These are phyloP conservation scores for Dorcus parallelipipedus DNA, from an alignment of 2,888 invertebrate species.

Conservation along the genomic window DNA sequence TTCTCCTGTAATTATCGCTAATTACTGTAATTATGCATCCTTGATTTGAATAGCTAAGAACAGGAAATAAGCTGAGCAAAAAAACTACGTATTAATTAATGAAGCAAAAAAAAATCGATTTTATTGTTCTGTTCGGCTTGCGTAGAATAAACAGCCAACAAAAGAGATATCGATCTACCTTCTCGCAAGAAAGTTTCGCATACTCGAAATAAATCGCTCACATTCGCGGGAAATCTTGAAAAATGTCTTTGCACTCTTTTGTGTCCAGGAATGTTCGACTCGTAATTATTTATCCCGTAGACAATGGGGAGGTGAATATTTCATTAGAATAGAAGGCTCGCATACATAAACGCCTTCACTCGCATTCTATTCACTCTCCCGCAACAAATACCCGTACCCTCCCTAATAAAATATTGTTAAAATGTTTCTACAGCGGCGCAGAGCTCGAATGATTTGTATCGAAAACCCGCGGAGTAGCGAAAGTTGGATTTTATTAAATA, in stretches of 20 bases:
- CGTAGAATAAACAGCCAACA: neutral
- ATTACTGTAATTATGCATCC: no score
- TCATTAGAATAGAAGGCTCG: constrained; percentile 24
- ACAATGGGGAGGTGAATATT: constrained; percentile 26
- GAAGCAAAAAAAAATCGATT: no score
- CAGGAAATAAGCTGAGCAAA: no score
- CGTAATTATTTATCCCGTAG: constrained; percentile 25
- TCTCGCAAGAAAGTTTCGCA: constrained; percentile 5
- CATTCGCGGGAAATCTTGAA: constrained; percentile 17
- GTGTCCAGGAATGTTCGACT: constrained; percentile 23
- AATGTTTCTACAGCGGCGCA: constrained; percentile 6
- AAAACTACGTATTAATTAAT: no score
- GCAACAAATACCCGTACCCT: constrained; percentile 16
- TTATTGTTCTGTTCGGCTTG: no score
- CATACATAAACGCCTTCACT: constrained; percentile 21
- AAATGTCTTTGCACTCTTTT: constrained; percentile 20
- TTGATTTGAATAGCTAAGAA: no score
- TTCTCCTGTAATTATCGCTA: no score
- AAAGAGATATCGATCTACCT: neutral
- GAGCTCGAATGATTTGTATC: no score
- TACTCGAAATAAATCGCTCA: constrained; percentile 15
- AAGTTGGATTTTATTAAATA: no score
- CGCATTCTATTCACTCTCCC: constrained; percentile 18
- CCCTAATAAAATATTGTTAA: constrained; percentile 21
- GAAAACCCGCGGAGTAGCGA: no score